phyloP scores from a whole-genome alignment of 2,113 vertebrate species.

The Lucifuga dentata region DNA sequence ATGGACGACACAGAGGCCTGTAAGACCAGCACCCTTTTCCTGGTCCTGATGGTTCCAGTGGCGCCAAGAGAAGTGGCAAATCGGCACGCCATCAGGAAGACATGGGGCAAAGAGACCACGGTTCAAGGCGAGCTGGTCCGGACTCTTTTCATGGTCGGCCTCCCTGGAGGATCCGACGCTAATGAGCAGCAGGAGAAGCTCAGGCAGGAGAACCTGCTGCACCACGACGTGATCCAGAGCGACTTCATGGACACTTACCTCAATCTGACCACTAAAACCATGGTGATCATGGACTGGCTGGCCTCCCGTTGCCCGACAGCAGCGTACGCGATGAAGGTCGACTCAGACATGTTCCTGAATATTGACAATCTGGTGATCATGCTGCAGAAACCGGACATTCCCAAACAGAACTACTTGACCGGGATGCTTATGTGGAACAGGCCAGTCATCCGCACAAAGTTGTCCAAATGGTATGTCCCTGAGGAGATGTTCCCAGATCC shows the following conservation, averaged over 20 bases:
- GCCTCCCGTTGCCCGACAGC: conserved; percentile 77
- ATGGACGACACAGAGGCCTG: conserved; percentile 77
- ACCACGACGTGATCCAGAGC: conserved; percentile 85
- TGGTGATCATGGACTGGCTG: conserved; percentile 88
- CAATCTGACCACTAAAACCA: conserved; percentile 85
- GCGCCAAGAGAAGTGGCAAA: conserved; percentile 38
- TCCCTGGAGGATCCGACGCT: not conserved
- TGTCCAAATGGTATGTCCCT: conserved; percentile 95
- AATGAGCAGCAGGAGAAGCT: conserved; percentile 36
- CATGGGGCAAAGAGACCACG: conserved; percentile 75
- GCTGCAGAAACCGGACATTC: conserved; percentile 86
- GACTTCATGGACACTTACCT: conserved; percentile 79
- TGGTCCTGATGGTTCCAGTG: conserved; percentile 84
- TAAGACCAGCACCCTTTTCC: conserved; percentile 67
- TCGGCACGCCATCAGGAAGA: conserved; percentile 78
- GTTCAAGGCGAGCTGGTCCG: conserved; percentile 71
- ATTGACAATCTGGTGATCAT: conserved; percentile 91
- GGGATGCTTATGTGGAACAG: conserved; percentile 90
- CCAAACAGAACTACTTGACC: conserved; percentile 89
- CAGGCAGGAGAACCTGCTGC: conserved; percentile 68
- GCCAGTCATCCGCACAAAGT: conserved; percentile 85
- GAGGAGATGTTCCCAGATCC: conserved; percentile 88
- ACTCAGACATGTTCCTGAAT: conserved; percentile 97
- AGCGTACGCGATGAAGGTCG: conserved; percentile 92
- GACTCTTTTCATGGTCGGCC: conserved; percentile 78